These are phyloP conservation scores for Phaethornis superciliosus DNA, from an alignment of 2,113 vertebrate genomes.

Conservation along the genomic window DNA sequence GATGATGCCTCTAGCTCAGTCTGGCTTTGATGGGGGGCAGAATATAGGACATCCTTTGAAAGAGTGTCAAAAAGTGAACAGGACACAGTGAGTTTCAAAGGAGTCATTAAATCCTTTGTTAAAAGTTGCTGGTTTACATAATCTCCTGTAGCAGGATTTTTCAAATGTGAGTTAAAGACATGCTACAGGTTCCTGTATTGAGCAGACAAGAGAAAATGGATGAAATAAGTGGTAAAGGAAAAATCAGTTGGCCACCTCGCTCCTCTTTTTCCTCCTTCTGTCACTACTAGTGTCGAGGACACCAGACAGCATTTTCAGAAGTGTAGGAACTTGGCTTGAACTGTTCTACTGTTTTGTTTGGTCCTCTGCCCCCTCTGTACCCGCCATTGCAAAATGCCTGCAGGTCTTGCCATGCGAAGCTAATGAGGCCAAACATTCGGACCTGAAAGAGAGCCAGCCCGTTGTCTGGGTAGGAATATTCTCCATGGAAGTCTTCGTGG, in stretches of 20 bases:
- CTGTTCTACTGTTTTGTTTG: background rate
- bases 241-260: background rate
- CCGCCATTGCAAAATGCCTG: background rate
- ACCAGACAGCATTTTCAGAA: background rate
- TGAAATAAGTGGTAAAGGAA: background rate
- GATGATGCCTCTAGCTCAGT: background rate
- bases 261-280: background rate
- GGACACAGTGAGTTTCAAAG: background rate
- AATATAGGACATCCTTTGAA: background rate
- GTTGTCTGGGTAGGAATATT: background rate
- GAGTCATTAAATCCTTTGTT: background rate
- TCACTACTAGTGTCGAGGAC: background rate
- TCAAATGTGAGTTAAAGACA: background rate
- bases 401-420: background rate
- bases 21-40: background rate
- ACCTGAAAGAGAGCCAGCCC: background rate
- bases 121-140: background rate
- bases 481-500: rapidly evolving
- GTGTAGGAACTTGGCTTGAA: background rate
- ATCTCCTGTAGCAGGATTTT: background rate
- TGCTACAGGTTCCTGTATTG: background rate
- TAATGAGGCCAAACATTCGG: background rate
- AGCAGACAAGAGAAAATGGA: background rate
- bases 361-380: background rate
- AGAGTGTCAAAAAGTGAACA: background rate